phyloP scores from a whole-genome alignment of 37 sponge, comb jelly and placozoan species.

The Tethya wilhelma region DNA sequence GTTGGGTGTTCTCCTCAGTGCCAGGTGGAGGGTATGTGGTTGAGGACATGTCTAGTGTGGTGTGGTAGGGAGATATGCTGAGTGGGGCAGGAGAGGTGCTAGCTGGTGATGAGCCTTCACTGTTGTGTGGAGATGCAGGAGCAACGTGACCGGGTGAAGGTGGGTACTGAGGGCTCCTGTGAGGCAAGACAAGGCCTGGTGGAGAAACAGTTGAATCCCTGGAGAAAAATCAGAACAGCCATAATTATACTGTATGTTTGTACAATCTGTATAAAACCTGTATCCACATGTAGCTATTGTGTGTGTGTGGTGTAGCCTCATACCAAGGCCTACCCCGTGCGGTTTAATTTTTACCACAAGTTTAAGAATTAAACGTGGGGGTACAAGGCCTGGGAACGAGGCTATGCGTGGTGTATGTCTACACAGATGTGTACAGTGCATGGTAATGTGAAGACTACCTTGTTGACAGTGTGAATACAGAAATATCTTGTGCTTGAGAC shows the following conservation, averaged over 20 bases:
- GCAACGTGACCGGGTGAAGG: no score
- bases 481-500: constrained; percentile 11
- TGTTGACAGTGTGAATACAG: constrained; percentile 25
- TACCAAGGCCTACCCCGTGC: no score
- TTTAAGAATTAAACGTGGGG: no score
- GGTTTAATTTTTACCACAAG: no score
- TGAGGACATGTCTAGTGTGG: constrained; percentile 23
- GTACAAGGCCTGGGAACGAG: no score
- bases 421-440: not conserved
- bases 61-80: constrained; percentile 26
- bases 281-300: no score
- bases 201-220: constrained; percentile 6
- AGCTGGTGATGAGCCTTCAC: not conserved
- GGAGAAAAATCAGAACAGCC: not conserved
- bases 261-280: not conserved
- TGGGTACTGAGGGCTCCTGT: no score
- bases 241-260: not conserved
- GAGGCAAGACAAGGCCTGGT: no score
- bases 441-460: not conserved
- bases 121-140: not conserved
- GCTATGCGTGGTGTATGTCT: no score
- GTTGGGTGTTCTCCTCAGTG: not conserved
- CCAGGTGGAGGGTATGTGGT: not conserved
- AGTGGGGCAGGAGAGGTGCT: constrained; percentile 12
- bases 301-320: no score